Evolutionary conservation across 2,797 vertebrate species (phyloP).

Genomic region (Iguana delicatissima): DNA sequence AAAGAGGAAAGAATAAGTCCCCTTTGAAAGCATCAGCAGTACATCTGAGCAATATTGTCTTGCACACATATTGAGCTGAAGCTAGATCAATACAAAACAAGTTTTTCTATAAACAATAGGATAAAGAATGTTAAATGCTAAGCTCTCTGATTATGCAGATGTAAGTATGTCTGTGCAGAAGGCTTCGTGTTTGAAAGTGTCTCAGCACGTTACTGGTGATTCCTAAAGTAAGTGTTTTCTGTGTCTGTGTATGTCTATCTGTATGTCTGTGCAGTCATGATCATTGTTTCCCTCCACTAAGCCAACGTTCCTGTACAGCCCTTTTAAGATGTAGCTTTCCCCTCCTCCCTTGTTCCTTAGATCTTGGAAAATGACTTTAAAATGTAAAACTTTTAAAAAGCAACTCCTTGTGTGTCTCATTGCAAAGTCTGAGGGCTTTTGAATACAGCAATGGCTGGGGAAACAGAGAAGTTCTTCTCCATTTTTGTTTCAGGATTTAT

Average conservation of each 20-base stretch:
- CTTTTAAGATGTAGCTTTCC: not conserved
- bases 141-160: not conserved
- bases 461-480: too few relatives aligned
- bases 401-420: too few relatives aligned
- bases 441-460: too few relatives aligned
- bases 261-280: too few relatives aligned
- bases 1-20: slow-evolving; percentile 3
- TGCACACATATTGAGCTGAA: not conserved
- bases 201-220: not conserved
- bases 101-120: not conserved
- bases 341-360: not conserved
- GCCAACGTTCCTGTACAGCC: not conserved
- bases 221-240: too few relatives aligned
- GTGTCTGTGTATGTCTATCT: too few relatives aligned
- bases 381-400: too few relatives aligned
- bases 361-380: too few relatives aligned
- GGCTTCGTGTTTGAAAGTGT: not conserved
- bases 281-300: not conserved
- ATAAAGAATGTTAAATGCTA: not conserved
- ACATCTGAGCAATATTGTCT: not conserved
- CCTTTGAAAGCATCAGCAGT: slow-evolving; percentile 6
- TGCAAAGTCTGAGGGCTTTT: too few relatives aligned
- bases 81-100: not conserved
- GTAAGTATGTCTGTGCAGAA: not conserved
- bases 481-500: too few relatives aligned